These are phyloP conservation scores for Diorhabda elongata DNA, from an alignment of 1,140 invertebrate genomes.

Conservation along the genomic window DNA sequence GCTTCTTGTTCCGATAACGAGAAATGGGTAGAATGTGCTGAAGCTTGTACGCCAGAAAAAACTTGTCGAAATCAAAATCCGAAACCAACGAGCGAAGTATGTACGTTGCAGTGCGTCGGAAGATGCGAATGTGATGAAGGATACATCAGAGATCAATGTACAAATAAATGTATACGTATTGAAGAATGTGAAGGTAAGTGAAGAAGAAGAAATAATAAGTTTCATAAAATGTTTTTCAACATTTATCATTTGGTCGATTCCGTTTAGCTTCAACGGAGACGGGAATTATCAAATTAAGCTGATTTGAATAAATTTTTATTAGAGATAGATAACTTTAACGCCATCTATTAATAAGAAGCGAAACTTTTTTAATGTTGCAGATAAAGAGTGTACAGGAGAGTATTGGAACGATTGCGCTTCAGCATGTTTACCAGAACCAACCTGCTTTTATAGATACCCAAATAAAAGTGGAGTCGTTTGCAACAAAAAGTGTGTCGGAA, in stretches of 20 bases:
- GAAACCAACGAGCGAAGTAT: not conserved
- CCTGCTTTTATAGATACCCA: too few relatives aligned
- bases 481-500: too few relatives aligned
- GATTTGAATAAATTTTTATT: too few relatives aligned
- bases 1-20: too few relatives aligned
- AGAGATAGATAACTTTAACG: too few relatives aligned
- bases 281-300: too few relatives aligned
- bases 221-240: not conserved
- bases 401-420: too few relatives aligned
- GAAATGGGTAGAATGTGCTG: not conserved
- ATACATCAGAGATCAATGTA: not conserved
- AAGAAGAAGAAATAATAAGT: not conserved
- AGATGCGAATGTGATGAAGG: not conserved
- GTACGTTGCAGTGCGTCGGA: not conserved
- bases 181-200: slow-evolving; percentile 1
- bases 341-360: too few relatives aligned
- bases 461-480: too few relatives aligned
- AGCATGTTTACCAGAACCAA: too few relatives aligned
- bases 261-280: not conserved
- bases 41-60: not conserved
- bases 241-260: not conserved
- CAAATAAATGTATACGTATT: not conserved
- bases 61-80: not conserved
- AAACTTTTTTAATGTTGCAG: too few relatives aligned
- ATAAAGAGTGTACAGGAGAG: too few relatives aligned